Conservation (phyloP, 2,797 vertebrate species). For the Lithobates pipiens region DNA sequence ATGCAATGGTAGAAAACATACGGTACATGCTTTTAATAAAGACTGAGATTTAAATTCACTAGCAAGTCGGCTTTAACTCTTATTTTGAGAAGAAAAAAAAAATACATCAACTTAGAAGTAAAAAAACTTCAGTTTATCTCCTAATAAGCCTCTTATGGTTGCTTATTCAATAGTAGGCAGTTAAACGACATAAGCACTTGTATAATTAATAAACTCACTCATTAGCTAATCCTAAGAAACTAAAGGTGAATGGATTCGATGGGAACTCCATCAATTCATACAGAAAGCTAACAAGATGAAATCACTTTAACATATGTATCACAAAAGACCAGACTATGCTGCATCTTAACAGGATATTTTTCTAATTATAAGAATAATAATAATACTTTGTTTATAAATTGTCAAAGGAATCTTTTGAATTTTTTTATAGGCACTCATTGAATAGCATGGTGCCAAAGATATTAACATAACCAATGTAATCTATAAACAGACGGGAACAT, state of each 20-base stretch:
- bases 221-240: background rate
- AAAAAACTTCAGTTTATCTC: background rate
- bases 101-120: background rate
- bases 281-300: constrained; percentile 7
- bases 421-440: background rate
- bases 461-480: constrained; percentile 36
- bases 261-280: background rate
- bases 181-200: constrained; percentile 19
- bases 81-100: too few species aligned
- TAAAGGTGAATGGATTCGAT: constrained; percentile 19
- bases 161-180: background rate
- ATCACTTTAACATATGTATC: background rate
- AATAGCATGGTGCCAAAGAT: background rate
- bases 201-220: constrained; percentile 18
- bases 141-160: background rate
- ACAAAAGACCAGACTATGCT: background rate
- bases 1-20: too few species aligned
- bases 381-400: background rate
- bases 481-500: constrained; percentile 33
- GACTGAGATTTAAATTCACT: too few species aligned
- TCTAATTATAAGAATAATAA: background rate
- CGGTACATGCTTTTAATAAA: too few species aligned
- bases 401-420: background rate
- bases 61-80: too few species aligned
- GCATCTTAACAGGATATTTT: background rate